phyloP scores from a whole-genome alignment of 1,140 invertebrate species.

The Drosophila mayri region DNA sequence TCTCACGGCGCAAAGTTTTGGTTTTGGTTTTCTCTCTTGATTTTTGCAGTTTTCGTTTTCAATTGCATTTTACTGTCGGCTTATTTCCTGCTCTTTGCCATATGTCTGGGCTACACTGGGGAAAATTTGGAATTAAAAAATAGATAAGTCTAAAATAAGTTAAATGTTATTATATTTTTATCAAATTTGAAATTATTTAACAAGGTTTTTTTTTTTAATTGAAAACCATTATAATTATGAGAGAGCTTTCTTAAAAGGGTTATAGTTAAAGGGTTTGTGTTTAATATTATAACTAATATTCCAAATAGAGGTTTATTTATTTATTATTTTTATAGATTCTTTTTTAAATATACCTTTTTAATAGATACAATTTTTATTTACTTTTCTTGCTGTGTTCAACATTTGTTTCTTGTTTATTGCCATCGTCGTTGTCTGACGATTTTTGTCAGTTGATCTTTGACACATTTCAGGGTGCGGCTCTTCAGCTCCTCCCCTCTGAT shows the following conservation, averaged over 20 bases:
- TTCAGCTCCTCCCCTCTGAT: slow-evolving; percentile 18
- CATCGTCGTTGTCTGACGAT: slow-evolving; percentile 59
- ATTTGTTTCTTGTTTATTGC: slow-evolving; percentile 69
- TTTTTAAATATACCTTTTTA: neutral
- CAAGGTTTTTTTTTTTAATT: too few relatives aligned
- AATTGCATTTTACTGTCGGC: slow-evolving; percentile 63
- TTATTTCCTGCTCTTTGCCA: slow-evolving; percentile 57
- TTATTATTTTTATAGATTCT: too few relatives aligned
- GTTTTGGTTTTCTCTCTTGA: slow-evolving; percentile 26
- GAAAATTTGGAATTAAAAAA: neutral
- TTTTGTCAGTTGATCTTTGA: slow-evolving; percentile 84
- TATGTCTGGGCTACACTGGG: slow-evolving; percentile 4
- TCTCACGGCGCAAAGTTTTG: slow-evolving; percentile 65
- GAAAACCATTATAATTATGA: too few relatives aligned
- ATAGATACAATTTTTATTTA: neutral
- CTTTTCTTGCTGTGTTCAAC: slow-evolving; percentile 29
- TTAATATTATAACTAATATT: neutral
- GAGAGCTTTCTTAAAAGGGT: too few relatives aligned
- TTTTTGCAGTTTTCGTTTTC: slow-evolving; percentile 73
- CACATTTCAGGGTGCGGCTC: slow-evolving; percentile 76
- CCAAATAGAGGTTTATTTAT: too few relatives aligned
- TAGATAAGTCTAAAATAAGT: neutral
- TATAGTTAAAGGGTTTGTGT: neutral
- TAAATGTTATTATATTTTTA: neutral
- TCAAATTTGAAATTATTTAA: too few relatives aligned